These are phyloP conservation scores for Lacanobia oleracea DNA, from an alignment of 2,888 invertebrate species.

Conservation along the genomic window DNA sequence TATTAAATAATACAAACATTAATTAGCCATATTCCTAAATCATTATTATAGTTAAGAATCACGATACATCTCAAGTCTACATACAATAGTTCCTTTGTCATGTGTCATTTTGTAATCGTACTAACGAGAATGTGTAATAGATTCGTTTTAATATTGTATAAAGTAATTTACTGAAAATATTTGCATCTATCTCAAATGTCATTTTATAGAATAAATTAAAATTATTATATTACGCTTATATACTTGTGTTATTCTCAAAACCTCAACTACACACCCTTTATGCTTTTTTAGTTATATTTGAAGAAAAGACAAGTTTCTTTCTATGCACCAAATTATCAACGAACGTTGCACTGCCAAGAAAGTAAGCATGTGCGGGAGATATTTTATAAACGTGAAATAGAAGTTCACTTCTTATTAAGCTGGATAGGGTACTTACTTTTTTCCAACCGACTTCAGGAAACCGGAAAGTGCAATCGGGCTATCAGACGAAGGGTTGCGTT, in stretches of 20 bases:
- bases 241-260: slow-evolving; percentile 59
- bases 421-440: too few species aligned
- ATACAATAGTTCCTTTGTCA: slow-evolving; percentile 90
- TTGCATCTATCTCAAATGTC: slow-evolving; percentile 89
- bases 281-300: not conserved
- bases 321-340: too few species aligned
- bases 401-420: too few species aligned
- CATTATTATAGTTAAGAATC: slow-evolving; percentile 76
- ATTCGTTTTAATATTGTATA: slow-evolving; percentile 86
- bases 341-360: too few species aligned
- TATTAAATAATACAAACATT: slow-evolving; percentile 74
- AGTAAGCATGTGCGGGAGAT: too few species aligned
- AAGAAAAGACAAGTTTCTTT: too few species aligned
- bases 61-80: slow-evolving; percentile 86
- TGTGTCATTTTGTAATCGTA: slow-evolving; percentile 89
- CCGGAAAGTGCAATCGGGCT: too few species aligned
- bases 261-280: not conserved
- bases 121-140: slow-evolving; percentile 84
- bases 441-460: too few species aligned
- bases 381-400: too few species aligned
- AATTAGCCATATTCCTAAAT: slow-evolving; percentile 85
- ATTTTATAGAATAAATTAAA: slow-evolving; percentile 89
- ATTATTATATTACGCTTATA: slow-evolving; percentile 76
- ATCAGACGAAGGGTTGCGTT: too few species aligned
- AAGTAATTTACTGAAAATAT: slow-evolving; percentile 87